A percentile compares a stretch with the other conserved stretches of the same genome.
Evolutionary conservation across 2,888 invertebrate species (phyloP).

Genomic region (Drosophila recens): DNA sequence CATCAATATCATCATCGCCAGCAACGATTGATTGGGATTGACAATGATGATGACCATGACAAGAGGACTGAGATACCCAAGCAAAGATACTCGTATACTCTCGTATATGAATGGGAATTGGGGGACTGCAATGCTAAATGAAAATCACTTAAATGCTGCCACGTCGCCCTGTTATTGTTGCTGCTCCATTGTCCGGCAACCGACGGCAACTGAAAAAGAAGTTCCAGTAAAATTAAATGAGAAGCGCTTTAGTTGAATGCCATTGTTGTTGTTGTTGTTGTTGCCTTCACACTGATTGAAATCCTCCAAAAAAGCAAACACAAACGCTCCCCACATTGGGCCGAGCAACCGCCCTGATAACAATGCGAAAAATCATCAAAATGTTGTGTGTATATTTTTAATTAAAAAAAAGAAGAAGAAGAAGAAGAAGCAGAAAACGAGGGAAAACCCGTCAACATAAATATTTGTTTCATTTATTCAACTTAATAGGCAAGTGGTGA

Average conservation of each 20-base stretch:
- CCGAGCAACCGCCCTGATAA: slow-evolving; percentile 40
- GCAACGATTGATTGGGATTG: slow-evolving; percentile 46
- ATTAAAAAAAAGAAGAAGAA: slow-evolving; percentile 47
- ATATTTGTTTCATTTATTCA: slow-evolving; percentile 64
- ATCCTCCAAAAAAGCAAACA: slow-evolving; percentile 67
- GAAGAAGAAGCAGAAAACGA: neutral
- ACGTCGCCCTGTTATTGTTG: slow-evolving; percentile 51
- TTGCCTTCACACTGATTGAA: slow-evolving; percentile 67
- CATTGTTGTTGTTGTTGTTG: slow-evolving; percentile 1
- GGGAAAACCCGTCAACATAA: slow-evolving; percentile 52
- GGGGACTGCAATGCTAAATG: slow-evolving; percentile 43
- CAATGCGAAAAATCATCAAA: slow-evolving; percentile 64
- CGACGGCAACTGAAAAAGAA: slow-evolving; percentile 45
- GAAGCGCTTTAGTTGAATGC: slow-evolving; percentile 39
- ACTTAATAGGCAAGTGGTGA: slow-evolving; percentile 50
- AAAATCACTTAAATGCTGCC: slow-evolving; percentile 71
- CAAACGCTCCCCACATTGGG: slow-evolving; percentile 25
- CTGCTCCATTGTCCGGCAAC: slow-evolving; percentile 42
- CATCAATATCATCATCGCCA: slow-evolving; percentile 35
- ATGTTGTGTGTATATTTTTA: slow-evolving; percentile 62
- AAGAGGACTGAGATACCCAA: slow-evolving; percentile 29
- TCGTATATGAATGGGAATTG: slow-evolving; percentile 28
- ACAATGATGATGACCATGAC: slow-evolving; percentile 10
- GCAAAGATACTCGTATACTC: neutral
- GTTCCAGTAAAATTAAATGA: slow-evolving; percentile 64